Evolutionary conservation across 2,888 invertebrate genomes (phyloP).

Genomic region (Petrophora chlorosata): DNA sequence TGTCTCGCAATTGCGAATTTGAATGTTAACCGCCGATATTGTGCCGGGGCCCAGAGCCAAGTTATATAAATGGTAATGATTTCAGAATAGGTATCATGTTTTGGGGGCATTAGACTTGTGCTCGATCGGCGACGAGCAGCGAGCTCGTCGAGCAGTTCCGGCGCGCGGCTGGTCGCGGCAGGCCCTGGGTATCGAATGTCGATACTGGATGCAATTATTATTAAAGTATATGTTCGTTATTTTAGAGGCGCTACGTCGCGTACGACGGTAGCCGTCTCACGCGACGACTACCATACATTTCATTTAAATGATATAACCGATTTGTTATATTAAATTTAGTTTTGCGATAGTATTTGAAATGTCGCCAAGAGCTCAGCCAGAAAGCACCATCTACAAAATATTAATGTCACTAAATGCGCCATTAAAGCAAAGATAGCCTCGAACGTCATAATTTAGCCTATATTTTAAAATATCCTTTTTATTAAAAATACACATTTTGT

Average conservation of each 20-base stretch:
- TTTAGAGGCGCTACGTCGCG: too few relatives aligned
- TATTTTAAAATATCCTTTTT: slow-evolving; percentile 53
- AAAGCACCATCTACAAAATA: slow-evolving; percentile 62
- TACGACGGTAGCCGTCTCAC: slow-evolving; percentile 24
- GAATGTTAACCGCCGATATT: slow-evolving; percentile 40
- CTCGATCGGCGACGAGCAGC: slow-evolving; percentile 20
- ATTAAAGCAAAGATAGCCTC: slow-evolving; percentile 63
- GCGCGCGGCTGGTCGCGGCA: neutral
- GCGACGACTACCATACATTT: slow-evolving; percentile 41
- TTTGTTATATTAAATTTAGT: slow-evolving; percentile 62
- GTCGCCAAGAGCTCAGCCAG: slow-evolving; percentile 67
- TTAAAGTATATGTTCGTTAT: neutral
- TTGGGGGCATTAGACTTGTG: slow-evolving; percentile 37
- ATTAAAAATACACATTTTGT: slow-evolving; percentile 43
- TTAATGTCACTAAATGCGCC: slow-evolving; percentile 66
- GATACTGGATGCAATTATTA: slow-evolving; percentile 6
- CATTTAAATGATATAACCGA: slow-evolving; percentile 49
- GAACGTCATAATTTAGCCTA: slow-evolving; percentile 58
- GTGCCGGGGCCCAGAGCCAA: slow-evolving; percentile 37
- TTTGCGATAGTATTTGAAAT: slow-evolving; percentile 64
- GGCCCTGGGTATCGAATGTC: neutral
- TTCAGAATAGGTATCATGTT: slow-evolving; percentile 42
- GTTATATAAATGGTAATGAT: slow-evolving; percentile 54
- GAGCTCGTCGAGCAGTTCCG: slow-evolving; percentile 1
- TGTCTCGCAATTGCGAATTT: slow-evolving; percentile 43